Conservation (phyloP, 2,888 invertebrate species). For the Orthosia gracilis region DNA sequence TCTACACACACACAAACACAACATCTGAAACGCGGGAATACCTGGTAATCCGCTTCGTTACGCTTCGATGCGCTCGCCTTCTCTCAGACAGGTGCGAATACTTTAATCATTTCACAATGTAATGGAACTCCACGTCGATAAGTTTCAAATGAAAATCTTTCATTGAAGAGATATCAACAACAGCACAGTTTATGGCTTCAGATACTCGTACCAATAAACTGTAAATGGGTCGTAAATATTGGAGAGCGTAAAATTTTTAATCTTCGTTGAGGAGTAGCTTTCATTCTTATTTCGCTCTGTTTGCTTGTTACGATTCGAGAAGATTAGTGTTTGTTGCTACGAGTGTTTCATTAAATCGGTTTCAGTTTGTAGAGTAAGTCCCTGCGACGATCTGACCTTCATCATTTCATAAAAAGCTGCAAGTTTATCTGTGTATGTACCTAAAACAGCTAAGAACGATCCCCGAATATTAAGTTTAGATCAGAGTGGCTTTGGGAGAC, state of each 20-base stretch:
- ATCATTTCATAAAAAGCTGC: too few species aligned
- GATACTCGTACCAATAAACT: slow-evolving; percentile 58
- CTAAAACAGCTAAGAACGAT: too few species aligned
- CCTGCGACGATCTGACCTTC: too few species aligned
- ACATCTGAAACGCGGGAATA: not conserved
- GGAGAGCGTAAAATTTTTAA: slow-evolving; percentile 59
- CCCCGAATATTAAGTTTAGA: too few species aligned
- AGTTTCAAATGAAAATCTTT: slow-evolving; percentile 41
- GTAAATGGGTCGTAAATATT: slow-evolving; percentile 61
- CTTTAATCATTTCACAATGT: slow-evolving; percentile 21
- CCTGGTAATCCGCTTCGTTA: not conserved
- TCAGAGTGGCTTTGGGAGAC: too few species aligned
- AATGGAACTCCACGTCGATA: slow-evolving; percentile 25
- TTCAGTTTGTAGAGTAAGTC: not conserved
- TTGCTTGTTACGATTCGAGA: slow-evolving; percentile 18
- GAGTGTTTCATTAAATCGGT: slow-evolving; percentile 10
- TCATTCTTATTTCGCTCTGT: slow-evolving; percentile 3
- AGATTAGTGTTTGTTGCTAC: slow-evolving; percentile 4
- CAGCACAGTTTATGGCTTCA: slow-evolving; percentile 49
- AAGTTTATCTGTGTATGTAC: too few species aligned
- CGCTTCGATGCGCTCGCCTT: not conserved
- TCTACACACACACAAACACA: too few species aligned
- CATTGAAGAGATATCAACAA: slow-evolving; percentile 44
- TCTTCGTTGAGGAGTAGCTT: slow-evolving; percentile 40
- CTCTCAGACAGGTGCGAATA: not conserved